These are phyloP conservation scores for Cephus rjabovi DNA, from an alignment of 2,888 invertebrate genomes.

Conservation along the genomic window DNA sequence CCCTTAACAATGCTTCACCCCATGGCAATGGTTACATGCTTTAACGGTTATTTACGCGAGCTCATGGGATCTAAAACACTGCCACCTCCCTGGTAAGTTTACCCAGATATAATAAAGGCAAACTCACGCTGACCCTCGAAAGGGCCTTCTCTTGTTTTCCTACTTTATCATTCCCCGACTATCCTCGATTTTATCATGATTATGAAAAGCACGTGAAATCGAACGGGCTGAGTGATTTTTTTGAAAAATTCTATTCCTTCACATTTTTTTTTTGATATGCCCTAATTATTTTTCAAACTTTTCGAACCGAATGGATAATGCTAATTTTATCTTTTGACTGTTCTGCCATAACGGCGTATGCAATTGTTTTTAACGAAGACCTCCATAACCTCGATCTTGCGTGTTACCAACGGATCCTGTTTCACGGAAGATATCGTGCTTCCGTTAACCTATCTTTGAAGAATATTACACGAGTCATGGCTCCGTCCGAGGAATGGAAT, in stretches of 20 bases:
- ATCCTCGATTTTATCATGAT: neutral
- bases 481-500: conserved; percentile 16
- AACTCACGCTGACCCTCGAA: neutral
- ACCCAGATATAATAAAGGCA: neutral
- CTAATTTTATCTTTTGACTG: neutral
- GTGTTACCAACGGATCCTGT: conserved; percentile 23
- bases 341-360: neutral
- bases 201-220: neutral
- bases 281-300: neutral
- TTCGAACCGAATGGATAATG: neutral
- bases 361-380: neutral
- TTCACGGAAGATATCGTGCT: neutral
- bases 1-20: neutral
- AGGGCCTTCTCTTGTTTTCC: neutral
- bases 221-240: neutral
- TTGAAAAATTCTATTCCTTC: neutral
- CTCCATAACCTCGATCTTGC: conserved; percentile 20
- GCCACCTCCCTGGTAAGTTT: neutral
- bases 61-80: neutral
- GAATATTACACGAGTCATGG: conserved; percentile 15
- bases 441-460: conserved; percentile 10
- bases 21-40: neutral
- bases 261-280: no score
- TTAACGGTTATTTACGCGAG: neutral
- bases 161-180: neutral